Base-by-base conservation (phyloP, 2,797 vertebrate genomes). In the Gobio occitaniae region DNA sequence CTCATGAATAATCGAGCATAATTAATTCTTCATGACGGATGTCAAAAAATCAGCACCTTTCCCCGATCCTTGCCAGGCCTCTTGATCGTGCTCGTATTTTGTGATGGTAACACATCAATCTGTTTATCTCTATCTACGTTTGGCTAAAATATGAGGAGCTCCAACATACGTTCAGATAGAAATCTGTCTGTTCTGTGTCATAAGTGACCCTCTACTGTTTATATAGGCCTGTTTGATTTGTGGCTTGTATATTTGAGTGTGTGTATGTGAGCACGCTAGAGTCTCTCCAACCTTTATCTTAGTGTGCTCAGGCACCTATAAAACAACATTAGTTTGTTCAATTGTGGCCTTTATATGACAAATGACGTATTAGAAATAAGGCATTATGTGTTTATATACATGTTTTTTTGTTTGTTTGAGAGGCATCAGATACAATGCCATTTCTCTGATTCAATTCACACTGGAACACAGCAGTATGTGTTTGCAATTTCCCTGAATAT, bases 11-110 rank as follows among this genome's bases (percentile, higher is more conserved):
- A 95, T 95, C 94, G 86, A 95, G 89, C 81, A 15, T 92, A 92
- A 95, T 95, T 95, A 94, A 95, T 95, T 95, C 92, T 95, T 95
- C 93, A 96, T 95, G 91, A 90, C 89, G 90, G 89, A 92, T 93
- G 93, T 95, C 94, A 94, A 94, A 94, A 95, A 94, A 94, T 95
- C 94, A 90, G 86, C 84, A 91, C 93, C 92, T 86, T 78, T 29
- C 36, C 90, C 92, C 93, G 93, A 94, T 94, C 93, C 90, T 93
- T 89, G 81, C 93, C 91, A 94, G 92, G 91, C 89, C 86, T 87
- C 89, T 91, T 91, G 92, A 93, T 86, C 74, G 72, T 86, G 76
- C 72, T 63, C 80, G 25, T 78, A 68, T 85, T 44, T 75, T 84
- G 78, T 81, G 76, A 69, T 69, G 50, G 63, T 83, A 80, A 86